Base-by-base conservation (phyloP, 2,888 invertebrate genomes). In the Iselma pallidipennis region DNA sequence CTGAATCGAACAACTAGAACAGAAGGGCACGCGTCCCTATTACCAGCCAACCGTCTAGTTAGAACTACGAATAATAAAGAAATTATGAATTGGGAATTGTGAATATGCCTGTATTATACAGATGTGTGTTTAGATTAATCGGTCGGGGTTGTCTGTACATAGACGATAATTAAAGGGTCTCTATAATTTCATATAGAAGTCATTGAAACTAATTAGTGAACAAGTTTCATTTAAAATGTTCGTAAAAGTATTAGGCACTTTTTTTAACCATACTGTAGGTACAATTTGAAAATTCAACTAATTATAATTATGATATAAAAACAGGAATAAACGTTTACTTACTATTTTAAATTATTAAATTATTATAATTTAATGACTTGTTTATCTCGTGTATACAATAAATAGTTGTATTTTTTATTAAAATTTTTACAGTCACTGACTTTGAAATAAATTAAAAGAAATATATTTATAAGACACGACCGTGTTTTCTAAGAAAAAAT, bases 21-120 rank as follows among this genome's bases (percentile, higher is more conserved):
- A 57, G 56, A 60, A 62, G 55, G 65, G 63, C 62, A 61, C 57
- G 59, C 59, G 67, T 56, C 55, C 67, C 66, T 66, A 72, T 71
- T 61, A 72, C 61, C 54, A 28, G 51, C 33, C 29, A 10, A 29
- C 29, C 12, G 29, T 10, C 12, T 60, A 55, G 56, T 60, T 53
- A 29, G 33, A 57, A 61, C n/a, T n/a, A n/a, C n/a, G 56, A 61
- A 61, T 56, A 56, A 61, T 61, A 56, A 51, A 55, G 55, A 59
- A 59, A 51, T 29, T 56, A 28, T 19, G 49, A 57, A 45, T 50
- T 16, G 29, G 45, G 59, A n/a, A n/a, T n/a, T n/a, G n/a, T n/a
- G n/a, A n/a, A n/a, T n/a, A n/a, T n/a, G n/a, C n/a, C n/a, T n/a
- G n/a, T n/a, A n/a, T n/a, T n/a, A n/a, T n/a, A n/a, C n/a, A n/a